Evolutionary conservation across 2,797 vertebrate species (phyloP).

Genomic region (Periophthalmus magnuspinnatus): DNA sequence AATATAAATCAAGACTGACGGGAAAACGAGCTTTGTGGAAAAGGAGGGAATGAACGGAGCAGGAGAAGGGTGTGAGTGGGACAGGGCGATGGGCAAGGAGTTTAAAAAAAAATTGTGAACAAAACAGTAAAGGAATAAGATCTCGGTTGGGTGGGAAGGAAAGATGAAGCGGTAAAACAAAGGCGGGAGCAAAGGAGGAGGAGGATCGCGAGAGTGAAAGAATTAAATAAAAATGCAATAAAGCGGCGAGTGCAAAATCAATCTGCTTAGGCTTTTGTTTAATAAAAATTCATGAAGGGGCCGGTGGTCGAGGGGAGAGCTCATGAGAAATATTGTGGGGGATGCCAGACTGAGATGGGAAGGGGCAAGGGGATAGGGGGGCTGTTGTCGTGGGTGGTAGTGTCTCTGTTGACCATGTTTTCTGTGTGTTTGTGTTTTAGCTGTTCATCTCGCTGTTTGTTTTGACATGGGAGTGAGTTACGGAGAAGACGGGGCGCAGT

Average conservation of each 20-base stretch:
- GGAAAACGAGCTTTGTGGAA: constrained; percentile 67
- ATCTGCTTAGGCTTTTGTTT: constrained; percentile 99
- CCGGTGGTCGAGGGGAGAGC: constrained; percentile 84
- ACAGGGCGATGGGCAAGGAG: constrained; percentile 33
- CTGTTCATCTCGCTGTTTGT: constrained; percentile 72
- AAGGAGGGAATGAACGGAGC: constrained; percentile 56
- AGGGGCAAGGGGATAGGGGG: constrained; percentile 5
- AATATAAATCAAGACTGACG: constrained; percentile 75
- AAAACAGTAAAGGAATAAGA: constrained; percentile 51
- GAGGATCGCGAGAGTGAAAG: constrained; percentile 76
- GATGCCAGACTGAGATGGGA: constrained; percentile 41
- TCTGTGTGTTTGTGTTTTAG: constrained; percentile 47
- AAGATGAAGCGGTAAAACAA: constrained; percentile 51
- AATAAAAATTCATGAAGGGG: constrained; percentile 99
- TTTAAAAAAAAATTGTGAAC: constrained; percentile 42
- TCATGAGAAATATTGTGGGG: constrained; percentile 89
- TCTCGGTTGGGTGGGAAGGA: constrained; percentile 45
- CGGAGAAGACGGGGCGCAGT: constrained; percentile 58
- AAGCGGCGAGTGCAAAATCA: constrained; percentile 94
- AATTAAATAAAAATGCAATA: constrained; percentile 99
- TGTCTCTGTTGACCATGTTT: constrained; percentile 57
- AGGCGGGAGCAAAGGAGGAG: constrained; percentile 59
- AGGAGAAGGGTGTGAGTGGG: constrained; percentile 32
- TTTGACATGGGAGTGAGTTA: constrained; percentile 74
- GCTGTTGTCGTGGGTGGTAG: constrained; percentile 17